Conservation (phyloP, 1,140 invertebrate genomes). For the Drosophila funebris region DNA sequence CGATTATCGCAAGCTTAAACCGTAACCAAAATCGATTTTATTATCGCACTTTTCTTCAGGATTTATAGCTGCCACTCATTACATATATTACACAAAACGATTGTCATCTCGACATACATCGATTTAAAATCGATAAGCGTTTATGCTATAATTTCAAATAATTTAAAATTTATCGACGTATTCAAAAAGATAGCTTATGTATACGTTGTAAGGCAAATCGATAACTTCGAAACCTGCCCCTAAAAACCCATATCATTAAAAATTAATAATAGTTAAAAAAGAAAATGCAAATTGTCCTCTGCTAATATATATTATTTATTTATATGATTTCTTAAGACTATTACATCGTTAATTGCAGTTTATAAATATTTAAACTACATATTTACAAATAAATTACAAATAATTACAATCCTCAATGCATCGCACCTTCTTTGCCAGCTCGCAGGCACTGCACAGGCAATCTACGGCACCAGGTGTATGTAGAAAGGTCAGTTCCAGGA, state of each 20-base stretch:
- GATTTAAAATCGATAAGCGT: too few relatives aligned
- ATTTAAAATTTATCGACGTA: too few relatives aligned
- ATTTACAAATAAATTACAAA: not conserved
- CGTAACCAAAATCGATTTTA: too few relatives aligned
- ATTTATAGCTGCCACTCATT: too few relatives aligned
- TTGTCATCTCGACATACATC: too few relatives aligned
- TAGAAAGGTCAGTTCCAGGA: conserved; percentile 50
- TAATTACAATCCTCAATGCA: conserved; percentile 28
- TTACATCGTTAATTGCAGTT: not conserved
- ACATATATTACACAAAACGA: too few relatives aligned
- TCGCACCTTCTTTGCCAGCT: conserved; percentile 7
- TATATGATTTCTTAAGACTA: not conserved
- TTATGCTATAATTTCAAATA: too few relatives aligned
- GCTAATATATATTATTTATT: not conserved
- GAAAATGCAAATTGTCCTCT: not conserved
- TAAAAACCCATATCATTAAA: not conserved
- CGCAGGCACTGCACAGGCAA: conserved; percentile 41
- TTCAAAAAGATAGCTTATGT: too few relatives aligned
- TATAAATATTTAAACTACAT: not conserved
- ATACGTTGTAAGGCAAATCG: too few relatives aligned
- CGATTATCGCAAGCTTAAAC: too few relatives aligned
- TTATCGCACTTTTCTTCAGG: too few relatives aligned
- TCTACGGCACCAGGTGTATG: conserved; percentile 20
- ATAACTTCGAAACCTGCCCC: too few relatives aligned
- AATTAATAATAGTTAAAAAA: not conserved